Evolutionary conservation across 2,113 vertebrate species (phyloP).

Genomic region (Pica pica): DNA sequence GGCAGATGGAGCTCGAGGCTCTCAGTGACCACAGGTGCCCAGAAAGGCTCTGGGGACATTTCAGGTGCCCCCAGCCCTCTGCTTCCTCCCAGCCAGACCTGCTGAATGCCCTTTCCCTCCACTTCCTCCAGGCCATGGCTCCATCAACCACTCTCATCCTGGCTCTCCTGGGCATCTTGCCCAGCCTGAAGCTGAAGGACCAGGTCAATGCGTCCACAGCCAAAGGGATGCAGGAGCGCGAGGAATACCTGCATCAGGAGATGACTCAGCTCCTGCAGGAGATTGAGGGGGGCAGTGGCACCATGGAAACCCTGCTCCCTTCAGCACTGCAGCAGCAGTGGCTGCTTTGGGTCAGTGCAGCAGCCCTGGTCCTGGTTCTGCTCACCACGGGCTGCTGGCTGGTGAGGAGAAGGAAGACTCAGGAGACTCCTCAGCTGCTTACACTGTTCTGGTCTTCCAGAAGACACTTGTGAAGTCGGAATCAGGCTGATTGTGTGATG

Average conservation of each 20-base stretch:
- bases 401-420: not conserved
- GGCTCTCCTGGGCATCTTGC: not conserved
- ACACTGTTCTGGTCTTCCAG: not conserved
- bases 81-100: not conserved
- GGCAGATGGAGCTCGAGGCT: not conserved
- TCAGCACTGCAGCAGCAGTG: not conserved
- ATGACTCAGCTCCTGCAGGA: not conserved
- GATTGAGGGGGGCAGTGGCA: not conserved
- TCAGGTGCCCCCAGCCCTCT: too few relatives aligned
- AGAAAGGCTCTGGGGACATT: not conserved
- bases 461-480: not conserved
- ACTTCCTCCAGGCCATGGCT: not conserved
- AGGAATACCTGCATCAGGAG: not conserved
- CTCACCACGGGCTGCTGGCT: rapidly evolving
- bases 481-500: not conserved
- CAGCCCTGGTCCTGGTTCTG: not conserved
- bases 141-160: not conserved
- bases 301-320: not conserved
- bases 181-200: not conserved
- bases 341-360: not conserved
- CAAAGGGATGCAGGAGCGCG: rapidly evolving
- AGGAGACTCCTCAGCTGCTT: not conserved
- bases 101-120: not conserved
- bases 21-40: not conserved
- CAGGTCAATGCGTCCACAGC: too few relatives aligned